A percentile compares a stretch with the other conserved stretches of the same genome.
Evolutionary conservation across 1,140 invertebrate species (phyloP).

Genomic region (Trissolcus basalis): DNA sequence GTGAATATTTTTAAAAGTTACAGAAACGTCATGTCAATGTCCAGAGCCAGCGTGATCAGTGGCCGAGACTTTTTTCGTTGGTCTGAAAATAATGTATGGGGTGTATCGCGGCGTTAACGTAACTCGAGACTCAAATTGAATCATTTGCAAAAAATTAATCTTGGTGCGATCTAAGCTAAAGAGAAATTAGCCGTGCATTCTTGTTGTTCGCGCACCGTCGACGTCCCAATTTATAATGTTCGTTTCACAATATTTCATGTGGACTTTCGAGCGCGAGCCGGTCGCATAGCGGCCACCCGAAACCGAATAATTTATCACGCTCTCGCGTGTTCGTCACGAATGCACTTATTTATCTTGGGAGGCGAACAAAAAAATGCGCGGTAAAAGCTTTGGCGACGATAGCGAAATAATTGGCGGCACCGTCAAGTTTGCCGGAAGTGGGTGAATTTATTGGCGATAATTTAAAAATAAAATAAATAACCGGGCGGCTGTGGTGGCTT

Average conservation of each 20-base stretch:
- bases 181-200: constrained; percentile 40
- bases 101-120: constrained; percentile 11
- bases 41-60: too few species aligned
- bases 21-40: not conserved
- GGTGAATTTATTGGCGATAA: constrained; percentile 40
- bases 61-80: not conserved
- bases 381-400: not conserved
- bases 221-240: constrained; percentile 51
- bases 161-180: constrained; percentile 37
- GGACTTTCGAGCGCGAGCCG: constrained; percentile 27
- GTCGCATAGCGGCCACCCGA: constrained; percentile 26
- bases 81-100: constrained; percentile 16
- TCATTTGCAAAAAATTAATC: constrained; percentile 30
- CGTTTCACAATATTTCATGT: constrained; percentile 43
- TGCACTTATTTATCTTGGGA: too few species aligned
- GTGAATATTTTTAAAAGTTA: too few species aligned
- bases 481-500: not conserved
- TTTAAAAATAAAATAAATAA: constrained; percentile 22
- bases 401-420: constrained; percentile 33
- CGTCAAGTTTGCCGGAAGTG: constrained; percentile 6
- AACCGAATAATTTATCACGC: constrained; percentile 43
- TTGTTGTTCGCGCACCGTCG: constrained; percentile 25
- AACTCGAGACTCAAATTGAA: constrained; percentile 13
- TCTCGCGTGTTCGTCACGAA: constrained; percentile 42
- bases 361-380: too few species aligned